These are phyloP conservation scores for Drosophila parabipectinata DNA, from an alignment of 1,140 invertebrate species.

Conservation along the genomic window DNA sequence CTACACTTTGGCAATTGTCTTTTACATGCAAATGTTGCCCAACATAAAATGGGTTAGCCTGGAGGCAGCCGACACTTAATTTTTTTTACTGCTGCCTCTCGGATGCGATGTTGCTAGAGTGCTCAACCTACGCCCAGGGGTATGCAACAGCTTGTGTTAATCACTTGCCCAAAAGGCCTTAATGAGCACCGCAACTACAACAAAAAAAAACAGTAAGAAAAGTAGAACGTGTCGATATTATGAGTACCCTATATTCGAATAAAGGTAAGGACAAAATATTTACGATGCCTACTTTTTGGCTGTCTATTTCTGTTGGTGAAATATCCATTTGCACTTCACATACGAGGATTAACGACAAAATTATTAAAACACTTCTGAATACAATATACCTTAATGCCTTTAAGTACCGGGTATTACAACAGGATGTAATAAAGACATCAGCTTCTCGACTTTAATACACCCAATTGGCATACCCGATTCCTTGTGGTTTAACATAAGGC, in stretches of 20 bases:
- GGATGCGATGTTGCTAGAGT: conserved; percentile 7
- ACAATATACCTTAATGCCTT: neutral
- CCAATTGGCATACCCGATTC: conserved; percentile 5
- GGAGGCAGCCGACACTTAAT: conserved; percentile 27
- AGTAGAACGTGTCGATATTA: neutral
- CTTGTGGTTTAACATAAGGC: neutral
- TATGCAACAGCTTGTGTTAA: conserved; percentile 75
- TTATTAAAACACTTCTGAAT: too few relatives aligned
- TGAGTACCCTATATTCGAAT: neutral
- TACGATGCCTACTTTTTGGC: too few relatives aligned
- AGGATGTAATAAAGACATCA: conserved; percentile 2
- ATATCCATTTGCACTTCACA: too few relatives aligned
- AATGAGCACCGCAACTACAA: conserved; percentile 63
- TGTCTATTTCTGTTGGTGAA: too few relatives aligned
- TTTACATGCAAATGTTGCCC: conserved; percentile 39
- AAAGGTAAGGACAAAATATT: neutral
- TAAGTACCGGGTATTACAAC: neutral
- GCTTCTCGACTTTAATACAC: conserved; percentile 21
- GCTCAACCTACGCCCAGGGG: conserved; percentile 33
- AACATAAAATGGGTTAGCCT: conserved; percentile 37
- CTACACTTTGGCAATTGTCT: conserved; percentile 43
- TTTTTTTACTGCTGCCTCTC: conserved; percentile 31
- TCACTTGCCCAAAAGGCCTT: conserved; percentile 71
- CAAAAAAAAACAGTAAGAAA: conserved; percentile 12
- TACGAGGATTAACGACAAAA: too few relatives aligned